These are phyloP conservation scores for Yoshiicerus persimilis DNA, from an alignment of 1,140 invertebrate genomes.

Conservation along the genomic window DNA sequence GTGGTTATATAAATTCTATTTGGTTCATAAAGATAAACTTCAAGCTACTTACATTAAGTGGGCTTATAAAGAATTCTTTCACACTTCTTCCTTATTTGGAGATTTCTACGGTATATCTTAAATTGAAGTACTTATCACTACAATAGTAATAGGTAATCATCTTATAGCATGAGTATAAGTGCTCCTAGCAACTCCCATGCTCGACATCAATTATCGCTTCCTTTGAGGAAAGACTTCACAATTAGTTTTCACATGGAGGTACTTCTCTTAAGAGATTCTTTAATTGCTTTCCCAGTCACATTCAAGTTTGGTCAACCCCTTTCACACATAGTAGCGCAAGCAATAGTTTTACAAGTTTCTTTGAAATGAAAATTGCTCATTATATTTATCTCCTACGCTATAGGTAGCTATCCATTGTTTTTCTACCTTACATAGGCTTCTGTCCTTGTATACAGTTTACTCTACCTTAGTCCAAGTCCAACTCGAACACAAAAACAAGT, in stretches of 20 bases:
- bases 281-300: background rate
- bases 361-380: background rate
- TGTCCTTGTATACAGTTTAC: no score
- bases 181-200: background rate
- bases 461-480: no score
- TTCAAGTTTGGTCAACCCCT: background rate
- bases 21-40: background rate
- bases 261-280: background rate
- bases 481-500: background rate
- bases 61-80: background rate
- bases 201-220: conserved; percentile 7
- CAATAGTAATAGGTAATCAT: background rate
- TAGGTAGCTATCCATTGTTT: background rate
- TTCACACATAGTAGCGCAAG: background rate
- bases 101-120: background rate
- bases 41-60: background rate
- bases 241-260: background rate
- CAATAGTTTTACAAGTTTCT: background rate
- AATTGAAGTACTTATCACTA: background rate
- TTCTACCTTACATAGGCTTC: background rate
- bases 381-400: background rate
- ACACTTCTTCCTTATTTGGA: background rate
- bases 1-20: background rate
- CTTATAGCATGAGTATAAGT: background rate
- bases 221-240: background rate